phyloP scores from a whole-genome alignment of 2,888 invertebrate species.

The Lasioglossum marginatum region DNA sequence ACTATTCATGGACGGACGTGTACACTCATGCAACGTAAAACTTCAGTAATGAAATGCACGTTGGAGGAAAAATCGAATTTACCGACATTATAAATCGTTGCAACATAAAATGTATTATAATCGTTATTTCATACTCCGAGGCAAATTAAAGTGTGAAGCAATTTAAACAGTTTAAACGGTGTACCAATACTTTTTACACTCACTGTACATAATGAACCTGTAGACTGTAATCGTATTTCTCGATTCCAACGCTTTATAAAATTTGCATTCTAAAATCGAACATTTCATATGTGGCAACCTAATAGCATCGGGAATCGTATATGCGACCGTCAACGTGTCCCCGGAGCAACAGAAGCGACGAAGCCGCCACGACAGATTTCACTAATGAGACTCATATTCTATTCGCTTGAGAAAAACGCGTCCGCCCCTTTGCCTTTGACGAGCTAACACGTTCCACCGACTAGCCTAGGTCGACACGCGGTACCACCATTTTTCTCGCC shows the following conservation, averaged over 20 bases:
- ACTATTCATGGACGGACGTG: background rate
- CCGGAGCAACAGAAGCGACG: background rate
- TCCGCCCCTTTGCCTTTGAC: slow-evolving; percentile 46
- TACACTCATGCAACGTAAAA: no score
- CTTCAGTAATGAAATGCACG: no score
- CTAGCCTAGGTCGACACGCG: background rate
- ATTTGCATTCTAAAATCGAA: no score
- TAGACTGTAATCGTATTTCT: no score
- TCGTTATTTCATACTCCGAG: background rate
- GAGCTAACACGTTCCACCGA: background rate
- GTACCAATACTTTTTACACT: no score
- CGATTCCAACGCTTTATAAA: no score
- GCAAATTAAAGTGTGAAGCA: background rate
- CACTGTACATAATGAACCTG: no score
- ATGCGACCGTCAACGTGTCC: slow-evolving; percentile 28
- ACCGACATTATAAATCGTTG: no score
- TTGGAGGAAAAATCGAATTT: no score
- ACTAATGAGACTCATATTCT: slow-evolving; percentile 47
- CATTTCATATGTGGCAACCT: no score
- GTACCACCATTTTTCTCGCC: slow-evolving; percentile 46
- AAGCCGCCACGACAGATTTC: slow-evolving; percentile 20
- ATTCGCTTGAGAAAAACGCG: slow-evolving; percentile 36
- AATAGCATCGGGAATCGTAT: background rate
- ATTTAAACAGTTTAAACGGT: background rate
- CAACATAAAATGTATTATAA: no score